phyloP scores from a whole-genome alignment of 2,113 vertebrate species.

The Sylvia atricapilla region DNA sequence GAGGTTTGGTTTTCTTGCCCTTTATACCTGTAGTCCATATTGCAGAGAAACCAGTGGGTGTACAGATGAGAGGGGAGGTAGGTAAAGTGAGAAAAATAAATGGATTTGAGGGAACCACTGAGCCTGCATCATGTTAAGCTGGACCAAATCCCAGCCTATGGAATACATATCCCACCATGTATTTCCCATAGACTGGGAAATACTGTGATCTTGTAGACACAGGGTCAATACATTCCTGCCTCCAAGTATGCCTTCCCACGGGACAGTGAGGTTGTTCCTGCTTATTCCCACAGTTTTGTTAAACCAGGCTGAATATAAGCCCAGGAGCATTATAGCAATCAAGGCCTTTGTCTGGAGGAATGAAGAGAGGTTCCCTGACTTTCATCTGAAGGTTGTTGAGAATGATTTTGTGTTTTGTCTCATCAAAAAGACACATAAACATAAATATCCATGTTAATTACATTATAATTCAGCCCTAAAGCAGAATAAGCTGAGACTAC shows the following conservation, averaged over 20 bases:
- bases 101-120: not conserved
- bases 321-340: not conserved
- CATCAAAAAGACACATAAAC: not conserved
- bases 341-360: not conserved
- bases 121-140: not conserved
- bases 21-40: not conserved
- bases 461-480: not conserved
- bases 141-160: not conserved
- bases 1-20: not conserved
- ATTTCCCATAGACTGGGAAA: not conserved
- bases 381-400: not conserved
- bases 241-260: not conserved
- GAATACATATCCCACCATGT: not conserved
- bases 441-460: not conserved
- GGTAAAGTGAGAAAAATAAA: not conserved
- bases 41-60: not conserved
- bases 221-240: not conserved
- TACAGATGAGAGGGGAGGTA: not conserved
- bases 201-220: not conserved
- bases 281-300: not conserved
- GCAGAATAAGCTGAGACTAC: not conserved
- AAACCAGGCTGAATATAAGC: not conserved
- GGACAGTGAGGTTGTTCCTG: not conserved
- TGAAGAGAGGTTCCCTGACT: not conserved
- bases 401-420: not conserved